phyloP scores from a whole-genome alignment of 1,140 invertebrate species.

The Stenopsyche tienmushanensis region DNA sequence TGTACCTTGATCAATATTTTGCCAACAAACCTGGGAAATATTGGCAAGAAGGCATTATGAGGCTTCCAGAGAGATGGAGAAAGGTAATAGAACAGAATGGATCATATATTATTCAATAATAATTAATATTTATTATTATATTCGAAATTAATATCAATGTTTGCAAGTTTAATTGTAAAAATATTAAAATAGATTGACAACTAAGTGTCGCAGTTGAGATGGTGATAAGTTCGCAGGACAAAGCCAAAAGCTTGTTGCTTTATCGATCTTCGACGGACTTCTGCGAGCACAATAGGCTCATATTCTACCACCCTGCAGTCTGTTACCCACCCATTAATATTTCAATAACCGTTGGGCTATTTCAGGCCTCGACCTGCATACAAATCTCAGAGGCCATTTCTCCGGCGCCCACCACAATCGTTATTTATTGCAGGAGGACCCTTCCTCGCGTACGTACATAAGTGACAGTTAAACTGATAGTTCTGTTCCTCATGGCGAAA shows the following conservation, averaged over 20 bases:
- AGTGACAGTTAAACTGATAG: conserved; percentile 8
- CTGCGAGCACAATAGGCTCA: too few species aligned
- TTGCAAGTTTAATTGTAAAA: too few species aligned
- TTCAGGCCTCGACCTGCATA: conserved; percentile 5
- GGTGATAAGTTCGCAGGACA: background rate
- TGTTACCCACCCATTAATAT: conserved; percentile 1
- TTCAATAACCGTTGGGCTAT: conserved; percentile 1
- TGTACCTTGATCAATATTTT: too few species aligned
- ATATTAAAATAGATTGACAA: too few species aligned
- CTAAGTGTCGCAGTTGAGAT: too few species aligned
- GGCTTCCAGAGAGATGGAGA: too few species aligned
- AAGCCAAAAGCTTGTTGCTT: background rate
- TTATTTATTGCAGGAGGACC: background rate
- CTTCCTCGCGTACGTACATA: background rate
- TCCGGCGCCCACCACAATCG: background rate
- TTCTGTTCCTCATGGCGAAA: background rate
- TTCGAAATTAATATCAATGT: too few species aligned
- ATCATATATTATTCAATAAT: too few species aligned
- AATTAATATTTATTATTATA: too few species aligned
- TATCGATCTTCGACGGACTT: background rate
- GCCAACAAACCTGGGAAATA: too few species aligned
- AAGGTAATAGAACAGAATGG: too few species aligned
- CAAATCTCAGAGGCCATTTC: background rate
- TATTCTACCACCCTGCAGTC: background rate
- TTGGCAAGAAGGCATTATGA: too few species aligned